Conservation (phyloP, 2,888 invertebrate genomes). For the Troglohyphantes excavatus region DNA sequence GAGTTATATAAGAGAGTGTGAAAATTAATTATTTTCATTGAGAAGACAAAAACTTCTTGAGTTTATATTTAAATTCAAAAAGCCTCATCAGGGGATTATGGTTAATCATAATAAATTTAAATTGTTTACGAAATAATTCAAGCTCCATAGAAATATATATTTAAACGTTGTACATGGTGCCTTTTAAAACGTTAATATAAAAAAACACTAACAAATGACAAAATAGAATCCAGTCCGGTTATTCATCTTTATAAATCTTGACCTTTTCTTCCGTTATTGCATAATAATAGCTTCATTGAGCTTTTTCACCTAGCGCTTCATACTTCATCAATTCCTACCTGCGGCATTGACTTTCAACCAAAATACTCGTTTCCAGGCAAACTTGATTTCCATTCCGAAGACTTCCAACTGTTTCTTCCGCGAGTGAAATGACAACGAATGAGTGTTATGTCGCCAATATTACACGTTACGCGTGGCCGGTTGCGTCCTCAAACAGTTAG, state of each 20-base stretch:
- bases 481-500: neutral
- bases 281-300: constrained; percentile 8
- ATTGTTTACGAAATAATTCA: too few species aligned
- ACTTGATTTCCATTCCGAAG: constrained; percentile 19
- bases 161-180: too few species aligned
- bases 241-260: neutral
- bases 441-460: neutral
- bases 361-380: neutral
- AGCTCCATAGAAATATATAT: too few species aligned
- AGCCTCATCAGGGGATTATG: too few species aligned
- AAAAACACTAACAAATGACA: neutral
- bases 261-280: constrained; percentile 9
- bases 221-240: neutral
- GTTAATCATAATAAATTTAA: too few species aligned
- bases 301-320: neutral
- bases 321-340: neutral
- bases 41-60: too few species aligned
- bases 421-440: constrained; percentile 21
- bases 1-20: too few species aligned
- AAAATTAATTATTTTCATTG: too few species aligned
- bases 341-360: constrained; percentile 19
- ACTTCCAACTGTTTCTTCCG: constrained; percentile 1
- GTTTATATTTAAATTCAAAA: too few species aligned
- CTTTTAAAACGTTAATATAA: neutral
- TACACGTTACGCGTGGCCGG: constrained; percentile 22